Evolutionary conservation across 2,113 vertebrate genomes (phyloP), one percentile per base, ranked within the genome.

Genomic region (Archilochus colubris): DNA sequence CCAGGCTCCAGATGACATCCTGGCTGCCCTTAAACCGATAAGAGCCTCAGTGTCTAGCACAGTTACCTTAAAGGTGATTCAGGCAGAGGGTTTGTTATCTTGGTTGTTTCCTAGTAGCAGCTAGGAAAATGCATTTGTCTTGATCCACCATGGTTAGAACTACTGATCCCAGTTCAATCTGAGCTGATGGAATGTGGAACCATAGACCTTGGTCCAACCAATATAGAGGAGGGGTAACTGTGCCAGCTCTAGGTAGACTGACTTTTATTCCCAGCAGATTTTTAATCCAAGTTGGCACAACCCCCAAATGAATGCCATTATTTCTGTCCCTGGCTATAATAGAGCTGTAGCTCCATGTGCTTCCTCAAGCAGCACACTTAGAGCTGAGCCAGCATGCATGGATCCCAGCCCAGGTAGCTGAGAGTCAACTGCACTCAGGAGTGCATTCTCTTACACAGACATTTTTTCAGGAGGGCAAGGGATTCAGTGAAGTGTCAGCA

Each of bases 391-490:
- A 88, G 54, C 55, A n/a, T 6, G 20, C 55, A 57, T 25, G 75
- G 82, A 10, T 6, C 27, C 38, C 11, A 79, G 33, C 57, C 50
- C 51, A 51, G 27, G 48, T 43, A 81, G 51, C 44, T 3, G 6
- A 40, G 36, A 28, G 59, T 67, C 55, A 89, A 21, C 20, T 44
- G 38, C 28, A n/a, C 70, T 73, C 48, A 54, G 59, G 73, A 69
- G 8, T 50, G 50, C 38, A 31, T 43, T 76, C 15, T 33, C 18
- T 70, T 62, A 61, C 31, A 18, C 21, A 27, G 4, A 53, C 10
- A 61, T 43, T 93, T 92, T 92, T 92, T 74, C 68, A 86, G 50
- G 22, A 78, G 50, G 33, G 30, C 21, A 68, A 68, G 50, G 70
- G 84, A n/a, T 78, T 90, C 63, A 66, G 20, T 24, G 23, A 48